Conservation (phyloP, 2,888 invertebrate genomes). For the Parnassius mnemosyne region DNA sequence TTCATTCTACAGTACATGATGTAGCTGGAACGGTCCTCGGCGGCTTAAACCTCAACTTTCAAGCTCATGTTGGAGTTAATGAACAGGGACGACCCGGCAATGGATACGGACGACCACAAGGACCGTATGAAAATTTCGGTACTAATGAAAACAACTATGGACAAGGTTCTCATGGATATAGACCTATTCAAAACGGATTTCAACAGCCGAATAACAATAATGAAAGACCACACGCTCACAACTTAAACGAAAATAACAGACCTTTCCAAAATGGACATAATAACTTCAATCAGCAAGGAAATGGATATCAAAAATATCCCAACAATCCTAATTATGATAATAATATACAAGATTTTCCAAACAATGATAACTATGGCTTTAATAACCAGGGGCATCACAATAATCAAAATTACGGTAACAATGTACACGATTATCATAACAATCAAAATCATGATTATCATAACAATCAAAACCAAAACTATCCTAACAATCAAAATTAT, state of each 20-base stretch:
- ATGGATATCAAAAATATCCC: constrained; percentile 26
- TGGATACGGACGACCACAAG: constrained; percentile 33
- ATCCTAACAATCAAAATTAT: constrained; percentile 24
- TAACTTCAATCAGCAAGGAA: constrained; percentile 18
- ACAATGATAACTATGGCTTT: constrained; percentile 27
- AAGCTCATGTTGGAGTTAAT: constrained; percentile 36
- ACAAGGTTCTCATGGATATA: constrained; percentile 13
- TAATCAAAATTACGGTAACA: constrained; percentile 13
- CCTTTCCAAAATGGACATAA: constrained; percentile 14
- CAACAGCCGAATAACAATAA: constrained; percentile 19
- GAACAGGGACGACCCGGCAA: constrained; percentile 30
- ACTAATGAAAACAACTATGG: constrained; percentile 37
- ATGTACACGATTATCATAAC: constrained; percentile 19
- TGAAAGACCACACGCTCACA: constrained; percentile 1
- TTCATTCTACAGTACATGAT: constrained; percentile 43
- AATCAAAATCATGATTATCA: constrained; percentile 29
- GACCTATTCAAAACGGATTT: constrained; percentile 22
- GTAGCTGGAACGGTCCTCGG: constrained; percentile 50
- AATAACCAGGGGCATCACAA: constrained; percentile 31
- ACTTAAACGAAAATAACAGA: constrained; percentile 15
- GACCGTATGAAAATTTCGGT: constrained; percentile 44
- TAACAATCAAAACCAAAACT: constrained; percentile 9
- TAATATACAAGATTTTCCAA: neutral
- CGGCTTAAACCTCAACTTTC: constrained; percentile 40
- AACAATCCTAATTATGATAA: constrained; percentile 26